Base-by-base conservation (phyloP, 1,140 invertebrate species). In the Philopotamus ludificatus region DNA sequence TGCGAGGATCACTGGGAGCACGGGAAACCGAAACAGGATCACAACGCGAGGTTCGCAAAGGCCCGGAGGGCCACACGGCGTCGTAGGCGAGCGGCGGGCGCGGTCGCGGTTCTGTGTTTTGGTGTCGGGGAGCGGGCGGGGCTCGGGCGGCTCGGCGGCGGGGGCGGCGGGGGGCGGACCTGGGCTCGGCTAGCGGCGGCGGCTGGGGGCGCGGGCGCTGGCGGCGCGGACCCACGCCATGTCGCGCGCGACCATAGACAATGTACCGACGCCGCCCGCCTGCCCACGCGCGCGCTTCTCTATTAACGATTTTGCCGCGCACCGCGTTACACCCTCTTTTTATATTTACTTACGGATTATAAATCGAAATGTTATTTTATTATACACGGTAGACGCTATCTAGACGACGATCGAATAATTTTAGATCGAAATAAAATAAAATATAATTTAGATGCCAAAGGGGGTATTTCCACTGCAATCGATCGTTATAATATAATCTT, bases 141-240 rank as follows among this genome's bases (percentile, higher is more conserved):
- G n/a, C 22, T 9, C 44, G 41, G 58, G 62, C 49, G 65, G 47
- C 12, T 25, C 20, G 53, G 8, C 8, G 23, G 39, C 53, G 53
- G 3, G 39, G 39, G 41, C 25, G 47, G n/a, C 22, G 15, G 44
- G 23, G 58, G 62, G 44, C 7, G 21, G n/a, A n/a, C n/a, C 28
- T 41, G 20, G n/a, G 21, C 39, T 57, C 66, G 51, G 61, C 51
- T 16, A 21, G 62, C 21, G 42, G 22, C 21, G 55, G 55, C 61
- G 53, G 34, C 18, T 21, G 42, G 26, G 21, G 50, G 21, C 8
- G 64, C n/a, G 50, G 42, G 42, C 44, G 20, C 59, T 21, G 25
- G 60, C 60, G 49, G 41, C 45, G 71, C 74, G 70, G 70, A 61
- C 66, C 65, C 26, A 65, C 62, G 65, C 61, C 53, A 67, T 50